Conservation (phyloP, 2,888 invertebrate genomes). For the Drosophila emarginata region DNA sequence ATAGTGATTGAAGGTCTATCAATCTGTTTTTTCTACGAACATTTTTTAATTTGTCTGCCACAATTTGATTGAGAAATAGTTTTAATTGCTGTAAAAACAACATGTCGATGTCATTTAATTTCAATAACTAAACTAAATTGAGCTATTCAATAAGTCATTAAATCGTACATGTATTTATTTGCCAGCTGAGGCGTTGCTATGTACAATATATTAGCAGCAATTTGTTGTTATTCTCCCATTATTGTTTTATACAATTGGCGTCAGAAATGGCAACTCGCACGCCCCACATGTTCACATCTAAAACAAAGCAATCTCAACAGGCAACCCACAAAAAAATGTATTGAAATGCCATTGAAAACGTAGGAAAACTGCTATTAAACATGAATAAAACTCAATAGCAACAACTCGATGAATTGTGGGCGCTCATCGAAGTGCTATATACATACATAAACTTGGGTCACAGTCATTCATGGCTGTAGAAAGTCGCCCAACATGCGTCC, state of each 20-base stretch:
- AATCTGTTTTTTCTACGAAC: neutral
- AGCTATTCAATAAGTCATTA: conserved; percentile 21
- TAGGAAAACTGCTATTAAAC: conserved; percentile 52
- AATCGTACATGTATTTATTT: conserved; percentile 14
- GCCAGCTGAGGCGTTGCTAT: conserved; percentile 37
- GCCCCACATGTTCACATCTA: conserved; percentile 42
- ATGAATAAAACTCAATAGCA: conserved; percentile 57
- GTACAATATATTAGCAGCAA: conserved; percentile 21
- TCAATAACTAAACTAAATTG: conserved; percentile 7
- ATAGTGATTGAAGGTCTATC: conserved; percentile 38
- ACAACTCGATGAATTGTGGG: conserved; percentile 50
- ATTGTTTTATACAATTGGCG: conserved; percentile 42
- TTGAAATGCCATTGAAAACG: conserved; percentile 50
- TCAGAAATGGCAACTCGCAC: conserved; percentile 55
- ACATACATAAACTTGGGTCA: too few relatives aligned
- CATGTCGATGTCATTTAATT: conserved; percentile 18
- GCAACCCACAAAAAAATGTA: conserved; percentile 56
- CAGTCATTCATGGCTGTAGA: conserved; percentile 38
- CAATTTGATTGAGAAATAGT: conserved; percentile 33
- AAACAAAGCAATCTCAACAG: conserved; percentile 9
- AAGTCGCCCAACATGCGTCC: conserved; percentile 39
- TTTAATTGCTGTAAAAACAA: conserved; percentile 20
- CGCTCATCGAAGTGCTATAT: conserved; percentile 32
- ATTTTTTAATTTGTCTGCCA: neutral
- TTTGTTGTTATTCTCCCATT: conserved; percentile 31